Percentiles rank a stretch among this genome's conserved stretches.
Evolutionary conservation across 2,113 vertebrate species (phyloP).

Genomic region (Antennarius striatus): DNA sequence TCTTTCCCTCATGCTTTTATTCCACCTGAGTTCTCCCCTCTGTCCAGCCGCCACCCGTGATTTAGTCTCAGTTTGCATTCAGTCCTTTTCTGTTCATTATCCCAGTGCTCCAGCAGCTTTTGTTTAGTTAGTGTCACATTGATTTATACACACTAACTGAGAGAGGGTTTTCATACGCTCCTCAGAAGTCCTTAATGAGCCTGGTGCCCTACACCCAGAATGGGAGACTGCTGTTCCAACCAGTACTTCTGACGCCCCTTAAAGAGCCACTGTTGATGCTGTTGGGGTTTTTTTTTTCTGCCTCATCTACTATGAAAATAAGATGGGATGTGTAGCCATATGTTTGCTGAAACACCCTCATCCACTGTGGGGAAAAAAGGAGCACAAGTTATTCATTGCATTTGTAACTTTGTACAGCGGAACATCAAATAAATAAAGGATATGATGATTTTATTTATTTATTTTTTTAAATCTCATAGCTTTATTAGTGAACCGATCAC

Average conservation of each 20-base stretch:
- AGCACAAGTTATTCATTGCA: too few species aligned
- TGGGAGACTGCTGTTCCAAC: not conserved
- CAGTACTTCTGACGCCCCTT: not conserved
- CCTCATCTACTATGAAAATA: not conserved
- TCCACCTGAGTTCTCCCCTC: constrained; percentile 10
- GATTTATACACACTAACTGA: constrained; percentile 58
- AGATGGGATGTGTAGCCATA: not conserved
- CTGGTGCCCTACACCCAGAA: not conserved
- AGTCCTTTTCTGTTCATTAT: constrained; percentile 61
- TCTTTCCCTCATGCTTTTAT: constrained; percentile 18
- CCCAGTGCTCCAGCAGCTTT: constrained; percentile 34
- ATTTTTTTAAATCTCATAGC: too few species aligned
- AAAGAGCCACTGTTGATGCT: not conserved
- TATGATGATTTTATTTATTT: too few species aligned
- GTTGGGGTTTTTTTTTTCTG: not conserved
- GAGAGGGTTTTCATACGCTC: constrained; percentile 41
- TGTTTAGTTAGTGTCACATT: constrained; percentile 65
- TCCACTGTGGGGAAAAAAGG: not conserved
- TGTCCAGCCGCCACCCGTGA: constrained; percentile 43
- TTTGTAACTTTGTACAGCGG: too few species aligned
- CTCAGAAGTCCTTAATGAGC: constrained; percentile 26
- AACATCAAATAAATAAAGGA: too few species aligned
- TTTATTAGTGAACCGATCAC: too few species aligned
- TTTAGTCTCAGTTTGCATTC: constrained; percentile 51
- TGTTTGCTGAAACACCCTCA: not conserved